phyloP scores from a whole-genome alignment of 1,140 invertebrate genomes.

The Micrasema minimum region DNA sequence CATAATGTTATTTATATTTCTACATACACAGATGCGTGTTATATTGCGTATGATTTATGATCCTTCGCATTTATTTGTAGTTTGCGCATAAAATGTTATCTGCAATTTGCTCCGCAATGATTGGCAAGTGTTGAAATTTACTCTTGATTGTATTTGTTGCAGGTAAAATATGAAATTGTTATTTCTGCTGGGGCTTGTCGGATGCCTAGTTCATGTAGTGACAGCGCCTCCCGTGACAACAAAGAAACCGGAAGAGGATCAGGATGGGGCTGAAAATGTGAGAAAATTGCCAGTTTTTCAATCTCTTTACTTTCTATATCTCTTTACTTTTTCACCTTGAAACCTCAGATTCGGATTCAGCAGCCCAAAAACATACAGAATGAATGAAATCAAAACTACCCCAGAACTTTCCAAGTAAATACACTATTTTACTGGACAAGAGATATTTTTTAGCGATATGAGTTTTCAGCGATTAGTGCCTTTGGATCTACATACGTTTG shows the following conservation, averaged over 20 bases:
- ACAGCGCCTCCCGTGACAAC: conserved; percentile 63
- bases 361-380: too few relatives aligned
- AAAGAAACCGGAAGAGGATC: conserved; percentile 58
- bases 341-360: too few relatives aligned
- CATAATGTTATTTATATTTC: too few relatives aligned
- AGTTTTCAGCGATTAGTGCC: not conserved
- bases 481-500: too few relatives aligned
- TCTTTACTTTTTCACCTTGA: conserved; percentile 60
- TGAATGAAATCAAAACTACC: too few relatives aligned
- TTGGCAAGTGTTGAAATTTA: conserved; percentile 15
- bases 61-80: too few relatives aligned
- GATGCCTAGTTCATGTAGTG: conserved; percentile 58
- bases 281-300: not conserved
- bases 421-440: not conserved
- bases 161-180: conserved; percentile 8
- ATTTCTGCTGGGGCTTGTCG: conserved; percentile 2
- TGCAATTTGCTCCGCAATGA: too few relatives aligned
- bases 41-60: too few relatives aligned
- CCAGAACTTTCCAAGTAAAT: not conserved
- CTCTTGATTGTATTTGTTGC: not conserved
- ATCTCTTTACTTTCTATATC: conserved; percentile 57
- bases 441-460: not conserved
- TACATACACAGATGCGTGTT: too few relatives aligned
- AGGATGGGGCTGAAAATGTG: not conserved
- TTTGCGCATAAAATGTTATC: not conserved